phyloP scores from a whole-genome alignment of 2,113 vertebrate species.

The Gymnarchus niloticus region DNA sequence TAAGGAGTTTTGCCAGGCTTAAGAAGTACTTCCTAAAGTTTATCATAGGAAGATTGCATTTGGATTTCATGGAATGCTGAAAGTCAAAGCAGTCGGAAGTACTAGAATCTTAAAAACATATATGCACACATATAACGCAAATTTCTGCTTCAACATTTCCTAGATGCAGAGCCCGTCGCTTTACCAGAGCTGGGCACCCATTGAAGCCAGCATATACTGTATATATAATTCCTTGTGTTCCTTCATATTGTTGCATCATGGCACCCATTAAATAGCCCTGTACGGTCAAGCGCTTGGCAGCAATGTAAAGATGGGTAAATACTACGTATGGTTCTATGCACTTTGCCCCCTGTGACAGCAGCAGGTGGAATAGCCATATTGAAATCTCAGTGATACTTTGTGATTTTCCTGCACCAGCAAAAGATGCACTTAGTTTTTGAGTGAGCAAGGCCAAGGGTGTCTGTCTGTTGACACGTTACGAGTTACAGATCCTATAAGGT shows the following conservation, averaged over 20 bases:
- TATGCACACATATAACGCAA: background rate
- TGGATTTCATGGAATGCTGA: background rate
- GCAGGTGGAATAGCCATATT: constrained; percentile 72
- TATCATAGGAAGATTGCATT: background rate
- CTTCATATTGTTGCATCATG: background rate
- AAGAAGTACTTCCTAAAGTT: background rate
- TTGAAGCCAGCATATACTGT: constrained; percentile 12
- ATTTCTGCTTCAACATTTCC: background rate
- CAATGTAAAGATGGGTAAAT: constrained; percentile 43
- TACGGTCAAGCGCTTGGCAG: background rate
- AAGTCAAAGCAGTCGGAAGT: background rate
- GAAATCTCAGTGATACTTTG: constrained; percentile 53
- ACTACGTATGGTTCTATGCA: constrained; percentile 68
- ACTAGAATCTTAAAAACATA: background rate
- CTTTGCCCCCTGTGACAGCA: constrained; percentile 65
- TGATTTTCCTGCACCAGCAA: constrained; percentile 59
- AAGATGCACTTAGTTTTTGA: constrained; percentile 40
- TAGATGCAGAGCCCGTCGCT: background rate
- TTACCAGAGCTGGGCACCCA: background rate
- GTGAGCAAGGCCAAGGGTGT: constrained; percentile 27
- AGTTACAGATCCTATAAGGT: background rate
- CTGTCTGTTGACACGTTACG: constrained; percentile 44
- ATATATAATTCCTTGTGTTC: background rate
- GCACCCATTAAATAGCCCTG: background rate
- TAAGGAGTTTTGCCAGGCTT: background rate